Percentiles rank a stretch among this genome's conserved stretches.
phyloP scores from a whole-genome alignment of 2,888 invertebrate genomes.

The Atethmia centrago region DNA sequence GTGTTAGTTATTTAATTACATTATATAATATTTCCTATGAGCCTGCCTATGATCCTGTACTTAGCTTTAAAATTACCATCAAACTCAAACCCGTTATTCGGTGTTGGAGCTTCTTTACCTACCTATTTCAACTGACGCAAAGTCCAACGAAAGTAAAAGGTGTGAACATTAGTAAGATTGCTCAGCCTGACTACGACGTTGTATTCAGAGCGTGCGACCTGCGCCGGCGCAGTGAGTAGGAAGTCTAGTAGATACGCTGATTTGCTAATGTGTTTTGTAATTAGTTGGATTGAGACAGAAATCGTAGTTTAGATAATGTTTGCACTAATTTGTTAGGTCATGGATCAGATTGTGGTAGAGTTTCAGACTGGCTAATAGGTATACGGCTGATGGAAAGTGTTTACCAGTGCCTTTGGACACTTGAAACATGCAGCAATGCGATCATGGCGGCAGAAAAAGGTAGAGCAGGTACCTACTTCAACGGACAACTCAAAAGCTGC shows the following conservation, averaged over 20 bases:
- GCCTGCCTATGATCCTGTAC: too few relatives aligned
- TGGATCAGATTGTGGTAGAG: not conserved
- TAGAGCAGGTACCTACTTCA: too few relatives aligned
- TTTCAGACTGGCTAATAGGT: conserved; percentile 4
- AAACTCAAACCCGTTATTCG: too few relatives aligned
- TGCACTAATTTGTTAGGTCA: conserved; percentile 10
- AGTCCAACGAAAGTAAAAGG: conserved; percentile 73
- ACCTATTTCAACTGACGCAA: not conserved
- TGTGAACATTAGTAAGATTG: conserved; percentile 70
- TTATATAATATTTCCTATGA: too few relatives aligned
- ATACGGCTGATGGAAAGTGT: too few relatives aligned
- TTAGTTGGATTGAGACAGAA: conserved; percentile 50
- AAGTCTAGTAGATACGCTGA: conserved; percentile 38
- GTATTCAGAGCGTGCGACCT: conserved; percentile 85
- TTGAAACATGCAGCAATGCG: too few relatives aligned
- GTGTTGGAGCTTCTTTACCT: conserved; percentile 5
- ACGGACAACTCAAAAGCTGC: too few relatives aligned
- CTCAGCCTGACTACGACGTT: conserved; percentile 44
- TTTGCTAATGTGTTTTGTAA: conserved; percentile 63
- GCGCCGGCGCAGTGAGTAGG: conserved; percentile 44
- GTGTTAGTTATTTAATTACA: too few relatives aligned
- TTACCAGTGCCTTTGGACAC: too few relatives aligned
- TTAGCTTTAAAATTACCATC: too few relatives aligned
- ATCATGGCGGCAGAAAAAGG: too few relatives aligned
- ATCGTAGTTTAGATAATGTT: conserved; percentile 50